phyloP scores from a whole-genome alignment of 2,113 vertebrate genomes.

The Daphoenositta chrysoptera region DNA sequence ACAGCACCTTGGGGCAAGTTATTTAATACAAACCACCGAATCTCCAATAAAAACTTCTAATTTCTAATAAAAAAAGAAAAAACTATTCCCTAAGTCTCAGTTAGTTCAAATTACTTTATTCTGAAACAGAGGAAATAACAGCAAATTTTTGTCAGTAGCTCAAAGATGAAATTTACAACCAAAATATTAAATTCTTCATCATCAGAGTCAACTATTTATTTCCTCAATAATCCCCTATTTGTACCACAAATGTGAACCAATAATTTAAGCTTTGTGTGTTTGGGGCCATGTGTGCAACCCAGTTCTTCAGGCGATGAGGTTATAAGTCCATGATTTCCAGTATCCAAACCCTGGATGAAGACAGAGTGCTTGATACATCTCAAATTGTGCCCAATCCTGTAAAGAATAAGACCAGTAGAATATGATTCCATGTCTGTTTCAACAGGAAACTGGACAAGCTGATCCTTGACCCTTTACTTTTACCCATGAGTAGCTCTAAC shows the following conservation, averaged over 20 bases:
- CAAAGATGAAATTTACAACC: background rate
- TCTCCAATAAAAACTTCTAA: background rate
- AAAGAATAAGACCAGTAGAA: background rate
- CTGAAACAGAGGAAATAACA: background rate
- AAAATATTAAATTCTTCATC: background rate
- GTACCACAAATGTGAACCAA: background rate
- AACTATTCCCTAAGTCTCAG: background rate
- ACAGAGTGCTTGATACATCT: background rate
- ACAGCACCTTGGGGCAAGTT: background rate
- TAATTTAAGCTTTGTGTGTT: background rate
- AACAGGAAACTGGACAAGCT: background rate
- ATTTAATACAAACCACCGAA: background rate
- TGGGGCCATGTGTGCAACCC: rapidly evolving
- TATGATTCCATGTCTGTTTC: background rate
- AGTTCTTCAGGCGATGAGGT: background rate
- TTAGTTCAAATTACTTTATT: background rate
- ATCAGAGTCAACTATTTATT: background rate
- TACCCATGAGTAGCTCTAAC: background rate
- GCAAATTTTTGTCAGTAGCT: background rate
- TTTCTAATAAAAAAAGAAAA: background rate
- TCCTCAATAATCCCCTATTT: background rate
- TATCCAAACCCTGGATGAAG: background rate
- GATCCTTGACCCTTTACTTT: background rate
- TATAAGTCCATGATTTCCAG: background rate
- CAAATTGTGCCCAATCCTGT: background rate